Evolutionary conservation across 2,113 vertebrate genomes (phyloP).

Genomic region (Apus apus): DNA sequence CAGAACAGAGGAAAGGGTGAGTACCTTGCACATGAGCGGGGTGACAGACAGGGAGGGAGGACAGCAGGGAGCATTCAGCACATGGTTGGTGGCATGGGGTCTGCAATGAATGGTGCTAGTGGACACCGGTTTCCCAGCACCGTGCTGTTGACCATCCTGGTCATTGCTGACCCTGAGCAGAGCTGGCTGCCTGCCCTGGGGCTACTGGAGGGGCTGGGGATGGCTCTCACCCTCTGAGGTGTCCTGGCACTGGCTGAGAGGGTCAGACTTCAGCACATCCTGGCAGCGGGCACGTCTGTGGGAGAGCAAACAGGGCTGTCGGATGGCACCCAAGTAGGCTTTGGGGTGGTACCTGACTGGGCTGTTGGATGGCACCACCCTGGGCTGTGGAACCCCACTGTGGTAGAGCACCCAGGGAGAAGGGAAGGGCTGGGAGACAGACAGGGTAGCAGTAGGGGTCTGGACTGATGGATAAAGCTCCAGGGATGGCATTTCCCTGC

Average conservation of each 20-base stretch:
- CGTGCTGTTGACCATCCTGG: rapidly evolving
- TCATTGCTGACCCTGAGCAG: background rate
- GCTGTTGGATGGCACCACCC: background rate
- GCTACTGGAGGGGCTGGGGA: background rate
- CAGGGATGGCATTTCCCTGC: background rate
- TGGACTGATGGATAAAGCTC: background rate
- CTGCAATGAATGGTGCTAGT: rapidly evolving
- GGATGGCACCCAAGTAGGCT: background rate
- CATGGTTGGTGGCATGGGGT: rapidly evolving
- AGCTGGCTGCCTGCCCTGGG: background rate
- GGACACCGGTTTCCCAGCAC: background rate
- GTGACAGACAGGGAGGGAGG: background rate
- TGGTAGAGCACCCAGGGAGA: background rate
- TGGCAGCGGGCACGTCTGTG: slow-evolving; percentile 80
- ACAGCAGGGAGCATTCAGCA: background rate
- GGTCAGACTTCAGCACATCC: slow-evolving; percentile 80
- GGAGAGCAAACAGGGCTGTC: background rate
- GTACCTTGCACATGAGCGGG: background rate
- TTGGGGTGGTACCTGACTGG: rapidly evolving
- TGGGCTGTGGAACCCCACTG: background rate
- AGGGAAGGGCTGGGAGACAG: no score
- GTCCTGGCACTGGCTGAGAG: slow-evolving; percentile 81
- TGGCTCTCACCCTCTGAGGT: slow-evolving; percentile 74
- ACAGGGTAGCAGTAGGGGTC: background rate
- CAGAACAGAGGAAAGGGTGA: background rate